These are phyloP conservation scores for Myotis davidii DNA, from an alignment of 2,113 vertebrate species.

Conservation along the genomic window DNA sequence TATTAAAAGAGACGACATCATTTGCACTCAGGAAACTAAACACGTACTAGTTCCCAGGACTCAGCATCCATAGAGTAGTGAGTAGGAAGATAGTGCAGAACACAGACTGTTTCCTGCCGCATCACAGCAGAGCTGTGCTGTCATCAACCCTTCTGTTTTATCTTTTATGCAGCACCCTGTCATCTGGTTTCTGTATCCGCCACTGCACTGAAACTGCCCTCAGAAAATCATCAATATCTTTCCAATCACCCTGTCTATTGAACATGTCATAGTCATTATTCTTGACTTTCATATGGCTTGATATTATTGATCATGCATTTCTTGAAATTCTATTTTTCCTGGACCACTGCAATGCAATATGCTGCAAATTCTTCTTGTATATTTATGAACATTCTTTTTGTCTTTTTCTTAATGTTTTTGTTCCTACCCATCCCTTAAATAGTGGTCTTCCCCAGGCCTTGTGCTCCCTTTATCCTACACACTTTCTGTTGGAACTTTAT, in stretches of 20 bases:
- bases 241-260: background rate
- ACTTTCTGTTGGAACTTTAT: background rate
- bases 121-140: background rate
- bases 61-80: background rate
- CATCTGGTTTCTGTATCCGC: background rate
- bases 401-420: background rate
- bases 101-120: accelerated
- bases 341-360: background rate
- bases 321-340: background rate
- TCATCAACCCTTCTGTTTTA: accelerated
- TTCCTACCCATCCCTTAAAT: background rate
- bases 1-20: background rate
- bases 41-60: background rate
- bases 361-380: background rate
- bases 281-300: background rate
- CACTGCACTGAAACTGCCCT: background rate
- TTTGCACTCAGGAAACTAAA: background rate
- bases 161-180: accelerated
- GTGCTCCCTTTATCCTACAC: background rate
- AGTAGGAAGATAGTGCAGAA: background rate
- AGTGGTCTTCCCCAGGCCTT: background rate
- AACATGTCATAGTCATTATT: background rate
- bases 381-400: background rate
- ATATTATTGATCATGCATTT: background rate
- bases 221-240: background rate